Evolutionary conservation across 2,113 vertebrate genomes (phyloP), one percentile per base, ranked within the genome.

Genomic region (Orthonyx spaldingii): DNA sequence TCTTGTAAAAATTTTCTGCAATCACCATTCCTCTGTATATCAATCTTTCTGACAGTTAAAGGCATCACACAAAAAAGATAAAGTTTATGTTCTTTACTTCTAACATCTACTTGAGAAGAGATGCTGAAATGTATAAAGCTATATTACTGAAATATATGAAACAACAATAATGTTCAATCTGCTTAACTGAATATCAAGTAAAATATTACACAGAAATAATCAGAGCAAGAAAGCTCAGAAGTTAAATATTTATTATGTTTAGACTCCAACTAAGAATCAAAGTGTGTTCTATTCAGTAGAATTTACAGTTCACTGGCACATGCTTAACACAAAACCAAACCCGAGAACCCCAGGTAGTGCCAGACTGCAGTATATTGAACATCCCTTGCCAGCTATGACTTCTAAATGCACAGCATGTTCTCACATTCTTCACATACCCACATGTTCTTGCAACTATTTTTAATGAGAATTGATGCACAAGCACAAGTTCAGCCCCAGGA

Each of bases 201-300:
- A 94, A 94, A 87, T 89, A 92, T 94, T 94, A 75, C 42, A 84
- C 72, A 71, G 64, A 77, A 60, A 75, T 56, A 94, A 89, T 70
- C 69, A 66, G 76, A 93, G 86, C 80, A 94, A 89, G 64, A 78
- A 89, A 89, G 26, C 60, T 81, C 77, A 87, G 72, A 84, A 90
- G 89, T 96, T 93, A 94, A 95, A 91, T 87, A 95, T 93, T 94
- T 85, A 69, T 92, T 61, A 47, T 60, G 20, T 66, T 94, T 81
- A 64, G 85, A 87, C 60, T 87, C 26, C 60, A 91, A 59, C 35
- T n/a, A 53, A 81, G 56, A 87, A 90, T 35, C 14, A 24, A 78
- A 84, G 12, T 32, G 10, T 33, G 24, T 64, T 93, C 78, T 56
- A 63, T 68, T 70, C 46, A 9, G 33, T 84, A 32, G 30, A 42